These are phyloP conservation scores for Cantharis rufa DNA, from an alignment of 2,888 invertebrate species.

Conservation along the genomic window DNA sequence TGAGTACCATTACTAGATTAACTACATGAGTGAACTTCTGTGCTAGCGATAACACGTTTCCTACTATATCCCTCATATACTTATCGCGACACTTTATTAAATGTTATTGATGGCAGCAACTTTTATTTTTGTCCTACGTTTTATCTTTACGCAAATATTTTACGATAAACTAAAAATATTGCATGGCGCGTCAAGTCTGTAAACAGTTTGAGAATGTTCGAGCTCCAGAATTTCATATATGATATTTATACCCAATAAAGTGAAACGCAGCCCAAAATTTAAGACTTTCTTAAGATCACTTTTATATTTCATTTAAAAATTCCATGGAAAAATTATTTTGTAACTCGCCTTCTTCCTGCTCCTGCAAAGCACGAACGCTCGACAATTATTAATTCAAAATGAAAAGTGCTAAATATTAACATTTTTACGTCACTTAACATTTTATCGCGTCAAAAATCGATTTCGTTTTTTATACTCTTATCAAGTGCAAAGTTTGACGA, in stretches of 20 bases:
- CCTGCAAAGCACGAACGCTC: neutral
- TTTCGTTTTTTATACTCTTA: neutral
- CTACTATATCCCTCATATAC: conserved; percentile 27
- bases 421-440: neutral
- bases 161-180: conserved; percentile 40
- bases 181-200: conserved; percentile 37
- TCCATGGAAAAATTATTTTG: neutral
- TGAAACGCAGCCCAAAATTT: conserved; percentile 9
- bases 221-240: conserved; percentile 22
- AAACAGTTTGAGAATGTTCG: conserved; percentile 22
- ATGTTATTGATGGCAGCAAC: conserved; percentile 40
- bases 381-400: neutral
- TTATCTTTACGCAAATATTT: conserved; percentile 42
- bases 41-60: conserved; percentile 35
- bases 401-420: neutral
- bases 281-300: neutral
- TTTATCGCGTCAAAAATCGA: neutral
- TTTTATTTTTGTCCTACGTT: conserved; percentile 36
- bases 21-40: conserved; percentile 36
- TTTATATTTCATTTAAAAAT: neutral
- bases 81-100: conserved; percentile 36
- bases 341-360: neutral
- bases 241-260: conserved; percentile 28
- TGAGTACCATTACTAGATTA: conserved; percentile 40
- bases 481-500: no score